These are phyloP conservation scores for Nerophis ophidion DNA, from an alignment of 2,113 vertebrate genomes.

Conservation along the genomic window DNA sequence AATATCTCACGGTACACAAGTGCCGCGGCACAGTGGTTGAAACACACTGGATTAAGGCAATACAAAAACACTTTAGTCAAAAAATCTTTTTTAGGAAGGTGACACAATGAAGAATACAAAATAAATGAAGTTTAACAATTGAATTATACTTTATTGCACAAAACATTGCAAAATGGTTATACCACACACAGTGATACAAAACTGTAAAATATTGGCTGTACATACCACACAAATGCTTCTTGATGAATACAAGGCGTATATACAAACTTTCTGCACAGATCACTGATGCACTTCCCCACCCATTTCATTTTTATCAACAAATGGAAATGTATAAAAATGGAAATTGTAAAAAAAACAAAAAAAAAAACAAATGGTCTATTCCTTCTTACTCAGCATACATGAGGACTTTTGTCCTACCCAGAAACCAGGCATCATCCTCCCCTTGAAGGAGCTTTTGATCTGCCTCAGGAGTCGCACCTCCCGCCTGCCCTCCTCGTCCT, in stretches of 20 bases:
- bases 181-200: constrained; percentile 1
- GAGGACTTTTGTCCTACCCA: constrained; percentile 55
- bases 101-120: too few relatives aligned
- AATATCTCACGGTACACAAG: too few relatives aligned
- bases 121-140: neutral
- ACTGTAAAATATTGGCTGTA: neutral
- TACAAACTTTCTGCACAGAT: neutral
- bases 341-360: neutral
- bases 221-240: neutral
- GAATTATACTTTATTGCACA: constrained; percentile 6
- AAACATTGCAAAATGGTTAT: neutral
- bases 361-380: neutral
- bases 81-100: too few relatives aligned
- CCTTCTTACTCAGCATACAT: constrained; percentile 21
- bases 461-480: constrained; percentile 29
- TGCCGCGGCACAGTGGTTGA: too few relatives aligned
- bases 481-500: constrained; percentile 19
- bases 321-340: constrained; percentile 19
- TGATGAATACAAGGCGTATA: neutral
- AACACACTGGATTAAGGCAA: too few relatives aligned
- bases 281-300: neutral
- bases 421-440: constrained; percentile 46
- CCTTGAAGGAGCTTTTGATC: constrained; percentile 36
- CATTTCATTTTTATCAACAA: neutral
- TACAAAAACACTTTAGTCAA: too few relatives aligned